Evolutionary conservation across 2,888 invertebrate species (phyloP).

Genomic region (Suillia variegata): DNA sequence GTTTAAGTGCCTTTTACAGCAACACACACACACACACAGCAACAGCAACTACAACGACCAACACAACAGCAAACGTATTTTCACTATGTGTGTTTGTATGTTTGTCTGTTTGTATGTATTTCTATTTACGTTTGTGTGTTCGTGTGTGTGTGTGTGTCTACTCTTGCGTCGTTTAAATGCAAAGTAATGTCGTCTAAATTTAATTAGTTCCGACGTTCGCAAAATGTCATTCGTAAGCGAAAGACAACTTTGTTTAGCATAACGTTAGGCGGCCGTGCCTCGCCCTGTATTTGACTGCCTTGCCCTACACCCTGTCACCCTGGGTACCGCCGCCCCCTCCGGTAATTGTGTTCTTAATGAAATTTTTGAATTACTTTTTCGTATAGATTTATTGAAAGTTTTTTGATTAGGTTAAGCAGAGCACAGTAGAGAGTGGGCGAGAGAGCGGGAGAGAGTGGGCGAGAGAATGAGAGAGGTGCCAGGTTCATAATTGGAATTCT

Average conservation of each 20-base stretch:
- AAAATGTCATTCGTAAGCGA: constrained; percentile 30
- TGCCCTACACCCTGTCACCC: too few species aligned
- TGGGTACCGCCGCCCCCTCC: too few species aligned
- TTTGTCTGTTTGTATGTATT: too few species aligned
- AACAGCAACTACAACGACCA: background rate
- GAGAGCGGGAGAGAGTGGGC: too few species aligned
- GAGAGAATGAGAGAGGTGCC: too few species aligned
- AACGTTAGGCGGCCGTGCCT: constrained; percentile 23
- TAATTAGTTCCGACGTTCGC: constrained; percentile 43
- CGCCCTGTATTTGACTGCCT: too few species aligned
- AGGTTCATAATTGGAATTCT: too few species aligned
- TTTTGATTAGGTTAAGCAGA: constrained; percentile 5
- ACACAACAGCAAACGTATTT: too few species aligned
- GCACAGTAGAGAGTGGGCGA: too few species aligned
- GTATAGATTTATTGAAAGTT: constrained; percentile 18
- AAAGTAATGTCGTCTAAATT: constrained; percentile 26
- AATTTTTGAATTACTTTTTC: constrained; percentile 12
- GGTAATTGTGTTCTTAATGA: constrained; percentile 24
- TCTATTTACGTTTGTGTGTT: too few species aligned
- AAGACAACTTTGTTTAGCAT: constrained; percentile 2
- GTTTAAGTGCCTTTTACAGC: constrained; percentile 1
- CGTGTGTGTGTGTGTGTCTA: constrained; percentile 1
- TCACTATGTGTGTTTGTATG: too few species aligned
- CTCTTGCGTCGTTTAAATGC: constrained; percentile 13
- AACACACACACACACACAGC: too few species aligned